Percentiles rank a stretch among this genome's conserved stretches.
These are phyloP conservation scores for Hermaeophaga mercurialis DNA, from an alignment of 2,888 invertebrate genomes.

Conservation along the genomic window DNA sequence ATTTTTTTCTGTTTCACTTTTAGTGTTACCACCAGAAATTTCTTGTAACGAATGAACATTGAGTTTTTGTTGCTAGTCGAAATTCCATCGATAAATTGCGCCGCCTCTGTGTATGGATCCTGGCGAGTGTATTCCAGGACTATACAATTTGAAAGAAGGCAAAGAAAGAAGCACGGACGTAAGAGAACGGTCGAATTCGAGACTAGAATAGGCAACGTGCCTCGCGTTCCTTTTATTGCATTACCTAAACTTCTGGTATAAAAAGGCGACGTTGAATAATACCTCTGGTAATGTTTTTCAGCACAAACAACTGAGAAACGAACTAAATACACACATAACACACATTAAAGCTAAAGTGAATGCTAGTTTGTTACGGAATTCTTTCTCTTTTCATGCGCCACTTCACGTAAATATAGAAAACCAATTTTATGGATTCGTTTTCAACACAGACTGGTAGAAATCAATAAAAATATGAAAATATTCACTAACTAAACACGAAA, in stretches of 20 bases:
- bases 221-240: constrained; percentile 6
- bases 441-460: too few species aligned
- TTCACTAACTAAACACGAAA: too few species aligned
- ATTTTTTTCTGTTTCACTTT: too few species aligned
- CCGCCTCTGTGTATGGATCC: neutral
- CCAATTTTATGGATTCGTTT: too few species aligned
- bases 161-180: neutral
- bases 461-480: too few species aligned
- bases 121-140: neutral
- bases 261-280: constrained; percentile 4
- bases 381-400: too few species aligned
- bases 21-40: too few species aligned
- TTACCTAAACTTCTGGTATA: constrained; percentile 3
- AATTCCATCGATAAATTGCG: too few species aligned
- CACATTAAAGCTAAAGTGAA: neutral
- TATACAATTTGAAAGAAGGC: neutral
- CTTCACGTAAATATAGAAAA: neutral
- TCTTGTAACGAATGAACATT: too few species aligned
- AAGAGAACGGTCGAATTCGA: constrained; percentile 4
- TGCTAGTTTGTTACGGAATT: too few species aligned
- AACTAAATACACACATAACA: constrained; percentile 2
- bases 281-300: neutral
- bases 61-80: too few species aligned
- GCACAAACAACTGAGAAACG: neutral
- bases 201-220: constrained; percentile 1